Percentiles rank a stretch among this genome's conserved stretches.
Conservation (phyloP, 2,113 vertebrate genomes). For the Typhlomys cinereus region DNA sequence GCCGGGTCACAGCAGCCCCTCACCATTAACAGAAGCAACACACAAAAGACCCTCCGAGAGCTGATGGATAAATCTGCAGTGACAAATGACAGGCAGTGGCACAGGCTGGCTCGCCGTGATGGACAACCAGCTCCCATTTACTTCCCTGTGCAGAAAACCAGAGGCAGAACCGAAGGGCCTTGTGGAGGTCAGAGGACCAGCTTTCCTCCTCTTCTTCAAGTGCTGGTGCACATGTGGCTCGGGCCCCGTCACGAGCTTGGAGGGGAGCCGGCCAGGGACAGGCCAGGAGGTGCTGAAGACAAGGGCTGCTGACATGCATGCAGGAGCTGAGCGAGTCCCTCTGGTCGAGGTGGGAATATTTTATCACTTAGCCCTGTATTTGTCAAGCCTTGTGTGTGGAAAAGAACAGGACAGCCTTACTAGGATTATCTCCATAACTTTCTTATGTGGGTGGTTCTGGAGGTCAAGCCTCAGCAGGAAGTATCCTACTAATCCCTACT, state of each 20-base stretch:
- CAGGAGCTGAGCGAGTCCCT: neutral
- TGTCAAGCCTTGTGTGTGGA: slow-evolving; percentile 7
- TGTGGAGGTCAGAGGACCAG: neutral
- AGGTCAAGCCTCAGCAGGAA: neutral
- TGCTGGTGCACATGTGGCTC: neutral
- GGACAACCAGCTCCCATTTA: slow-evolving; percentile 26
- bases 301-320: neutral
- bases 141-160: neutral
- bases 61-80: neutral
- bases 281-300: neutral
- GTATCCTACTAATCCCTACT: no score
- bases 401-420: slow-evolving; percentile 35
- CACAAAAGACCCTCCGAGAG: slow-evolving; percentile 29
- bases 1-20: neutral
- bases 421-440: slow-evolving; percentile 14
- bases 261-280: neutral
- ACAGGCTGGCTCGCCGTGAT: slow-evolving; percentile 21
- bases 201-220: neutral
- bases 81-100: slow-evolving; percentile 35
- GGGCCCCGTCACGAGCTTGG: neutral
- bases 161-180: slow-evolving; percentile 37
- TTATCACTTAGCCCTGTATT: neutral
- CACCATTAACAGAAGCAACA: slow-evolving; percentile 16
- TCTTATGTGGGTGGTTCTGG: neutral
- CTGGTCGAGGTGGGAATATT: neutral